Percentiles rank a stretch among this genome's conserved stretches.
phyloP scores from a whole-genome alignment of 2,113 vertebrate species.

The Pitta sordida region DNA sequence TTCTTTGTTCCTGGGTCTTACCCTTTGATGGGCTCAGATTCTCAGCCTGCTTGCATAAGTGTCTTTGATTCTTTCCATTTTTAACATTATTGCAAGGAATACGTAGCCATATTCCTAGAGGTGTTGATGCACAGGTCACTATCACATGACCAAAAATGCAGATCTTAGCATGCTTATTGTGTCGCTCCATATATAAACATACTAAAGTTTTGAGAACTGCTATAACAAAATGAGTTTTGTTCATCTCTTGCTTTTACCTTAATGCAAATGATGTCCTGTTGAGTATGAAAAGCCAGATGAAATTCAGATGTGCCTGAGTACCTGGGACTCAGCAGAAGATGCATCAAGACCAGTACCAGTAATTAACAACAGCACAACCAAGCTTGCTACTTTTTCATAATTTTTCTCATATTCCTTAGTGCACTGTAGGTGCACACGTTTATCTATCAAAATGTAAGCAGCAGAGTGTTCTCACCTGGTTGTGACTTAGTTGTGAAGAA shows the following conservation, averaged over 20 bases:
- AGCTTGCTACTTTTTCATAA: not conserved
- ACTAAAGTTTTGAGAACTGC: not conserved
- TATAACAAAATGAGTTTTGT: accelerated
- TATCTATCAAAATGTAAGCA: not conserved
- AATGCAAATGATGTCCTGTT: not conserved
- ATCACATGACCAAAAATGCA: not conserved
- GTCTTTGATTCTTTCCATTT: not conserved
- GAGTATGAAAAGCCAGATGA: not conserved
- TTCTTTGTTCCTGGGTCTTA: not conserved
- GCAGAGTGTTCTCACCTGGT: accelerated
- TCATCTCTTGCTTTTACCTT: not conserved
- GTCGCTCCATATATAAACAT: not conserved
- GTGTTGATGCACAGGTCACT: not conserved
- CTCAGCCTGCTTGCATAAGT: not conserved
- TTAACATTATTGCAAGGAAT: not conserved
- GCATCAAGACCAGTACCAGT: not conserved
- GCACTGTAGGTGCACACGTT: not conserved
- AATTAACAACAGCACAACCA: not conserved
- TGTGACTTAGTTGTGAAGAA: not conserved
- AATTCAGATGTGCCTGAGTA: not conserved
- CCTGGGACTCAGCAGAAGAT: not conserved
- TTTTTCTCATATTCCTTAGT: not conserved
- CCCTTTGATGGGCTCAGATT: not conserved
- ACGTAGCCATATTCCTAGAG: not conserved
- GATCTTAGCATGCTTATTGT: accelerated